Evolutionary conservation across 2,797 vertebrate species (phyloP), one percentile per base, ranked within the genome.

Genomic region (Clarias pachynema): DNA sequence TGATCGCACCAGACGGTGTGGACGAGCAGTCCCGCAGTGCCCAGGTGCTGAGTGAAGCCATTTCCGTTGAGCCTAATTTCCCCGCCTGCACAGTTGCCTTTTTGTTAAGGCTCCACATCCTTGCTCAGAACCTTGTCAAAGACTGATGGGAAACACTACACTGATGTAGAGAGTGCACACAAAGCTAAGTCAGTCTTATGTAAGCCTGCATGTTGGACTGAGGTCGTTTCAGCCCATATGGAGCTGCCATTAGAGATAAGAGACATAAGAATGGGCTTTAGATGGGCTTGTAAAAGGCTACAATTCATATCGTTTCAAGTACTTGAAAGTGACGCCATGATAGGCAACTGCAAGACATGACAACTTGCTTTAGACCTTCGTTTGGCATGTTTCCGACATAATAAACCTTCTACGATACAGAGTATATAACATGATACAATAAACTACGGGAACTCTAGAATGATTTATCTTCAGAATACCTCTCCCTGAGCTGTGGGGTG

Each of bases 11-110:
- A 84, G 86, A 84, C 82, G 56, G 82, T 62, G 83, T 88, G 87
- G 83, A 88, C 73, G 26, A 40, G 56, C 65, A 65, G 81, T 87
- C 90, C 87, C 89, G 87, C 84, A 83, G 87, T 81, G 81, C 83
- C 90, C 89, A 88, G 90, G 86, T 91, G 91, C 63, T 86, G 91
- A 92, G 87, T 91, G 91, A 92, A 89, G 88, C 88, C 86, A 81
- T 89, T 89, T 89, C 90, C 90, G 88, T 78, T 79, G 78, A 86
- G 89, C 44, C 86, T 88, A 85, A 86, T 90, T 86, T 86, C 82
- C 81, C 73, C 85, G 82, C 87, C 89, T 83, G 89, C 89, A 91
- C 89, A 91, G 85, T 81, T 81, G 83, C 81, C 79, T 85, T 84
- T 86, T 90, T 90, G 89, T 91, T 90, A 85, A 89, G 84, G 81